phyloP scores from a whole-genome alignment of 2,113 vertebrate genomes.

The Turdus rufiventris region DNA sequence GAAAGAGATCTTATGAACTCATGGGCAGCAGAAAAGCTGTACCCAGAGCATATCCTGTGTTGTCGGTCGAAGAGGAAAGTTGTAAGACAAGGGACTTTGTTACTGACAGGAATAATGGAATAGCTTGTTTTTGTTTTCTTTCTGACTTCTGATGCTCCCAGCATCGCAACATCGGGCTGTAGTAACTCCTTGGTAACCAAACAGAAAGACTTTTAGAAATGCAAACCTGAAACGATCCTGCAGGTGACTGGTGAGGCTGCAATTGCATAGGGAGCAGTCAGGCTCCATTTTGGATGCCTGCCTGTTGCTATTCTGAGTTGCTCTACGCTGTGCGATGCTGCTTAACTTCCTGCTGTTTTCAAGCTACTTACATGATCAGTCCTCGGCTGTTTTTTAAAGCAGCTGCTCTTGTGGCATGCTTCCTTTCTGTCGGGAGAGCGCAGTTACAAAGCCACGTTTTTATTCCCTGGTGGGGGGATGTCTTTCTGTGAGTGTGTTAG shows the following conservation, averaged over 20 bases:
- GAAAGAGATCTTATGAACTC: background rate
- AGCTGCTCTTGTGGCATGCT: background rate
- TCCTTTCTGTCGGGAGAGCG: background rate
- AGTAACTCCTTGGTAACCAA: background rate
- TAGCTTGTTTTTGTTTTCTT: background rate
- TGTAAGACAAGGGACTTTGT: background rate
- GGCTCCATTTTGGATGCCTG: constrained; percentile 54
- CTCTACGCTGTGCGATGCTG: background rate
- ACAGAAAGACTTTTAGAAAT: background rate
- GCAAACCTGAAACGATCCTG: background rate
- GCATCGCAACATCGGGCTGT: background rate
- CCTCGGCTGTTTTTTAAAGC: background rate
- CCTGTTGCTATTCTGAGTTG: constrained; percentile 42
- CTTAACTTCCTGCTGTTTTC: constrained; percentile 39
- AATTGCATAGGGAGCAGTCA: background rate
- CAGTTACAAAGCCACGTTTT: background rate
- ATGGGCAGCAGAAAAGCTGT: background rate
- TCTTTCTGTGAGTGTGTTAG: background rate
- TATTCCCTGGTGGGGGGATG: background rate
- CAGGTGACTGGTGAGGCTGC: background rate
- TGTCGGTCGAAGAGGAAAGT: background rate
- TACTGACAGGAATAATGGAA: background rate
- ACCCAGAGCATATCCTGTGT: no score
- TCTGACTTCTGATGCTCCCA: background rate
- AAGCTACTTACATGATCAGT: background rate